Evolutionary conservation across 2,113 vertebrate genomes (phyloP).

Genomic region (Eonycteris spelaea): DNA sequence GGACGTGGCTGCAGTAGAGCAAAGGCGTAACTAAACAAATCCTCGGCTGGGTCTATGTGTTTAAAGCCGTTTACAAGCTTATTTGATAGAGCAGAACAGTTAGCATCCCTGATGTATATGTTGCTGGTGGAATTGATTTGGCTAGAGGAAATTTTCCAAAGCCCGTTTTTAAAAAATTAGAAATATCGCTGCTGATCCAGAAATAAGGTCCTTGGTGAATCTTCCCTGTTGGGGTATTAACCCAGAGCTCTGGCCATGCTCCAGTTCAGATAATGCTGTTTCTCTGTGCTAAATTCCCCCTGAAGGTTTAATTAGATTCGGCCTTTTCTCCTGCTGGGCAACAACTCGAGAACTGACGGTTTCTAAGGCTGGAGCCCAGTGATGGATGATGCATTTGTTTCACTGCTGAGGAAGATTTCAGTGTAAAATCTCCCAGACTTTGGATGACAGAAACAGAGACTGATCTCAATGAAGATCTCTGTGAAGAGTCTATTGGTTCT

Average conservation of each 20-base stretch:
- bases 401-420: background rate
- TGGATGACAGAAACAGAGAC: background rate
- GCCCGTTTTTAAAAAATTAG: background rate
- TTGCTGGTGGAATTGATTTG: background rate
- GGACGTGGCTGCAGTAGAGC: background rate
- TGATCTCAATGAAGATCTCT: background rate
- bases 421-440: background rate
- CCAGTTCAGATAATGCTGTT: background rate
- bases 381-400: background rate
- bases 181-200: background rate
- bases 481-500: background rate
- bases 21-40: background rate
- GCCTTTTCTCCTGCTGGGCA: background rate
- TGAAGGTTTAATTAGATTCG: background rate
- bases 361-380: background rate
- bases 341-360: background rate
- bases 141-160: background rate
- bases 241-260: background rate
- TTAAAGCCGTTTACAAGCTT: background rate
- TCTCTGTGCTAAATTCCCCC: conserved; percentile 7
- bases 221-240: background rate
- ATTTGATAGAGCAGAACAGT: background rate
- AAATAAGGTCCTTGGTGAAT: background rate
- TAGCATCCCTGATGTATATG: background rate
- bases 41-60: background rate